Base-by-base conservation (phyloP, 2,888 invertebrate species). In the Horisme vitalbata region DNA sequence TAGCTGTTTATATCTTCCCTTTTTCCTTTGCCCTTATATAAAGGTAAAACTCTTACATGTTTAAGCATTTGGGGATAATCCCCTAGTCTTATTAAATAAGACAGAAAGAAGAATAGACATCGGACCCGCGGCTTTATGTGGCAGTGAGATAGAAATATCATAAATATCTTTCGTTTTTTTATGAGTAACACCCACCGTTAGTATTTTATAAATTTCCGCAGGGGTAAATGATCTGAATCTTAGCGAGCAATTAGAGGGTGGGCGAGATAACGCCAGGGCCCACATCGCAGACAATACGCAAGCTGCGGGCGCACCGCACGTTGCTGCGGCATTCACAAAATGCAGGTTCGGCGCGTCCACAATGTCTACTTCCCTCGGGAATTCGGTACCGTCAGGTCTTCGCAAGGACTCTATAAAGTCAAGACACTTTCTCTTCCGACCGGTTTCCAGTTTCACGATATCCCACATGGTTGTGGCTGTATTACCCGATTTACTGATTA, bases 81-180 rank as follows among this genome's bases (percentile, higher is more conserved):
- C 9, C 5, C 14, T 4, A 6, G 26, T 26, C 7, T 12, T 24
- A n/a, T 35, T 35, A 14, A n/a, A 35, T 3, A 35, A 15, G 2
- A 4, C 8, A 5, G 35, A 35, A 3, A 35, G 12, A 9, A 35
- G 14, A 2, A 10, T 3, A 1, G 27, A 13, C 4, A 36, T 0
- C 6, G 18, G 15, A 7, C 9, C 14, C 0, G 36, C 27, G 5
- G 20, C 36, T 4, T 8, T 3, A n/a, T 27, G 2, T 13, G 27
- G 7, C 15, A 36, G 5, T 1, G 36, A 26, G 1, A 12, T 36
- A 1, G 36, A 36, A 18, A 36, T 36, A n/a, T 36, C 36, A 10
- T 36, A 36, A 8, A 36, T 27, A 13, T 36, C 36, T 20, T 36
- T 36, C 2, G 36, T 13, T 2, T 6, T n/a, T 18, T 36, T 36